Evolutionary conservation across 2,888 invertebrate species (phyloP), one percentile per base, ranked within the genome.

Genomic region (Drosophila prolongata): DNA sequence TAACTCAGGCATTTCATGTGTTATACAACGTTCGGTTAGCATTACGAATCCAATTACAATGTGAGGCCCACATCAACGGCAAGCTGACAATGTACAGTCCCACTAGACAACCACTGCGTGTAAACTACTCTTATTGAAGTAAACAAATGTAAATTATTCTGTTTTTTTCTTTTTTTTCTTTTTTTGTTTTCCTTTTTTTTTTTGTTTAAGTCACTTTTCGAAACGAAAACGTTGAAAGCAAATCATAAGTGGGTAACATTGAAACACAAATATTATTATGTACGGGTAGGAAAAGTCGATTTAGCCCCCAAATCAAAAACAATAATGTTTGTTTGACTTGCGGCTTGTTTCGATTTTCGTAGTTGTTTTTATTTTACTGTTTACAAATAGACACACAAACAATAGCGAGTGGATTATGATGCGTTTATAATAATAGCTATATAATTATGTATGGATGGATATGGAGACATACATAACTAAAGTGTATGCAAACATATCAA

Each of bases 41-140:
- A 82, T 76, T 82, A 78, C 85, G 78, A 81, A 81, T 84, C 81
- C 89, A 88, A 80, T 88, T 84, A 90, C 90, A 90, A 90, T 84
- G 91, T 92, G 89, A 91, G 94, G 94, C 94, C 94, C 93, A 94
- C 94, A 94, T 94, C 94, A 94, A 94, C 94, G 94, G 94, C 94
- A 94, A 94, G 94, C 94, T 94, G 94, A 93, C 93, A 91, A 90
- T 92, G 92, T 92, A 92, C 92, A 91, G 90, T 92, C 92, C 92
- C 92, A 90, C 92, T 91, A 92, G 92, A 92, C 67, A 69, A 71
- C 92, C 92, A 92, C 91, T 91, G 91, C 92, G 90, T 91, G 91
- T 92, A 91, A 92, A 91, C 90, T 92, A 92, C 92, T 92, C 92
- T 92, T 92, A 91, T 91, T 91, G 90, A 90, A 91, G 90, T 89